Evolutionary conservation across 2,888 invertebrate genomes (phyloP), one percentile per base, ranked within the genome.

Genomic region (Seira ritae): DNA sequence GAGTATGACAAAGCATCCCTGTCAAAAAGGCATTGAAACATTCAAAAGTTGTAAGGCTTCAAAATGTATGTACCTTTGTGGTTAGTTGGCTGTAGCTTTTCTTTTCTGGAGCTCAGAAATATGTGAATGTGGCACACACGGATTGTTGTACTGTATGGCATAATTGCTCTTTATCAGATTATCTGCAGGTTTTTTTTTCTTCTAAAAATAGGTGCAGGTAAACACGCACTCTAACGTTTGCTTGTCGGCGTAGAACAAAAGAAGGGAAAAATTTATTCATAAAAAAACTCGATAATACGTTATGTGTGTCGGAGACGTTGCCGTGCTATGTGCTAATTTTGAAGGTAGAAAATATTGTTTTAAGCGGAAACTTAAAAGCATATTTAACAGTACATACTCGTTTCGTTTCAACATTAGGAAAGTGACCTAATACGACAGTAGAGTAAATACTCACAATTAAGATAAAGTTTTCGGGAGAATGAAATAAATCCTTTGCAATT

Each of bases 101-200:
- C 12, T 50, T 15, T 15, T 50, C 50, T 50, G 15, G 50, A 50
- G 50, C 50, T n/a, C 6, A 50, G 15, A 50, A 50, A 50, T n/a
- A 50, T 50, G n/a, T n/a, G n/a, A n/a, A n/a, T n/a, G n/a, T n/a
- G 50, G 50, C 50, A 50, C 50, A 50, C 50, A 50, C 31, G 31
- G 50, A 50, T 50, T 50, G 50, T n/a, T n/a, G n/a, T n/a, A n/a
- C n/a, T n/a, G n/a, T 50, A 15, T 50, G 50, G 50, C 50, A 50
- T 50, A 50, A 50, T 50, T 50, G 50, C 50, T 50, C 50, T 50
- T 50, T 50, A 31, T 31, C 31, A 31, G 31, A 31, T 31, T 31
- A 4, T 31, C 31, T 31, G 8, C 8, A 8, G 8, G 31, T 8
- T 31, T 31, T 31, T 31, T 31, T 8, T 31, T 31, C 8, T 31